Evolutionary conservation across 2,888 invertebrate genomes (phyloP).

Genomic region (Hybos culiciformis): DNA sequence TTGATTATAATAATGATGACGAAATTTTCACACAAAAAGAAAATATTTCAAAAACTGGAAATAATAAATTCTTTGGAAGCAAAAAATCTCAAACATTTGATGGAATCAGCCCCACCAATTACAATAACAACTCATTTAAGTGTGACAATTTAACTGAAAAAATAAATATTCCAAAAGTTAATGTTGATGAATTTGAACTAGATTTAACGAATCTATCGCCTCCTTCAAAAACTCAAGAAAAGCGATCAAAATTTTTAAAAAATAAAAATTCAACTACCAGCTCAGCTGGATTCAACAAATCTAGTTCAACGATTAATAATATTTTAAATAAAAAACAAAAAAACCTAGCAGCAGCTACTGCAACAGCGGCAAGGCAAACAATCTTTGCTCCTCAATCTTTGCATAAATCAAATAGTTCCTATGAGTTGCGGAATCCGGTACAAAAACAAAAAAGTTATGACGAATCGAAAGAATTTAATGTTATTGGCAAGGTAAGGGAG

Average conservation of each 20-base stretch:
- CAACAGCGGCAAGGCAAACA: too few species aligned
- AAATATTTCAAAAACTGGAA: conserved; percentile 4
- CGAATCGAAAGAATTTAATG: conserved; percentile 18
- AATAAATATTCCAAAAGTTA: not conserved
- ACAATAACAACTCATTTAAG: not conserved
- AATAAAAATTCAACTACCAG: not conserved
- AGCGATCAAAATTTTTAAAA: not conserved
- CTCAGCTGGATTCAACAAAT: not conserved
- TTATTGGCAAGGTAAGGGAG: conserved; percentile 55
- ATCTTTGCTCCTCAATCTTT: too few species aligned
- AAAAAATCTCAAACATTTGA: conserved; percentile 29
- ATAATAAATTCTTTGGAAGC: conserved; percentile 14
- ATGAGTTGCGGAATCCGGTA: conserved; percentile 17
- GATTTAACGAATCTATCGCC: not conserved
- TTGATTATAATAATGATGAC: conserved; percentile 11
- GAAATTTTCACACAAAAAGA: not conserved
- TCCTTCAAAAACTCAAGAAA: not conserved
- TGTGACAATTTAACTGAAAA: not conserved
- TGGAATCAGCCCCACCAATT: conserved; percentile 21
- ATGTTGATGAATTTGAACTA: not conserved
- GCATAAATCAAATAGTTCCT: conserved; percentile 26
- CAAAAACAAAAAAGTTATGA: conserved; percentile 12
- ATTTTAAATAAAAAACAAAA: conserved; percentile 5
- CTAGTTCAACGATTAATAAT: not conserved
- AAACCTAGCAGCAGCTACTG: conserved; percentile 19